phyloP scores from a whole-genome alignment of 2,888 invertebrate species.

The Trachelus stipa region DNA sequence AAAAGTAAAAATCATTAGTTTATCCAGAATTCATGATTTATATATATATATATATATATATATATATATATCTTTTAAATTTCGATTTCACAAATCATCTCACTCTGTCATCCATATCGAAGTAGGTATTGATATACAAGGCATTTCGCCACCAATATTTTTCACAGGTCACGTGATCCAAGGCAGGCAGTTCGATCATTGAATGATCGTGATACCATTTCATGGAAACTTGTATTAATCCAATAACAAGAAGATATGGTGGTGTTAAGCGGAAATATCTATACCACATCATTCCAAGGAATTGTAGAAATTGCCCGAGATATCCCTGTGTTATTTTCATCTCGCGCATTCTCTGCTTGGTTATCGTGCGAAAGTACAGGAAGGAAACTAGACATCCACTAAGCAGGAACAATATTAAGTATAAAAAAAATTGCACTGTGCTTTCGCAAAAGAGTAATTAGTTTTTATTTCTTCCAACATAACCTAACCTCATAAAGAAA shows the following conservation, averaged over 20 bases:
- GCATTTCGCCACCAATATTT: slow-evolving; percentile 87
- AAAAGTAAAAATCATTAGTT: not conserved
- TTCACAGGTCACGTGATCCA: slow-evolving; percentile 79
- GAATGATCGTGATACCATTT: slow-evolving; percentile 79
- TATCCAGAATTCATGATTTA: not conserved
- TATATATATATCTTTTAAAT: slow-evolving; percentile 21
- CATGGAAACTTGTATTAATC: slow-evolving; percentile 78
- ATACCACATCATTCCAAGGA: slow-evolving; percentile 67
- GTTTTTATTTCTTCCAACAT: not conserved
- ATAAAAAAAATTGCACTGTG: not conserved
- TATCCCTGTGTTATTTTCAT: slow-evolving; percentile 65
- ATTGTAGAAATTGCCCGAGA: slow-evolving; percentile 67
- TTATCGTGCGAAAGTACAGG: slow-evolving; percentile 76
- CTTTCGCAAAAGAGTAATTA: not conserved
- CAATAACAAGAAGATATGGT: slow-evolving; percentile 83
- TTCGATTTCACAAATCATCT: slow-evolving; percentile 21
- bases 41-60: slow-evolving; percentile 19
- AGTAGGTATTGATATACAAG: slow-evolving; percentile 86
- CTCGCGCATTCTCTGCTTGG: slow-evolving; percentile 67
- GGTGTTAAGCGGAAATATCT: slow-evolving; percentile 77
- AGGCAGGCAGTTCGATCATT: slow-evolving; percentile 79
- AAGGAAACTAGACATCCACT: slow-evolving; percentile 81
- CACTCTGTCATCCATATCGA: slow-evolving; percentile 75
- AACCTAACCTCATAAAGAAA: slow-evolving; percentile 76
- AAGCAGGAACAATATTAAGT: slow-evolving; percentile 51